Evolutionary conservation across 2,888 invertebrate genomes (phyloP), one percentile per base, ranked within the genome.

Genomic region (Pachycephus smyrnensis): DNA sequence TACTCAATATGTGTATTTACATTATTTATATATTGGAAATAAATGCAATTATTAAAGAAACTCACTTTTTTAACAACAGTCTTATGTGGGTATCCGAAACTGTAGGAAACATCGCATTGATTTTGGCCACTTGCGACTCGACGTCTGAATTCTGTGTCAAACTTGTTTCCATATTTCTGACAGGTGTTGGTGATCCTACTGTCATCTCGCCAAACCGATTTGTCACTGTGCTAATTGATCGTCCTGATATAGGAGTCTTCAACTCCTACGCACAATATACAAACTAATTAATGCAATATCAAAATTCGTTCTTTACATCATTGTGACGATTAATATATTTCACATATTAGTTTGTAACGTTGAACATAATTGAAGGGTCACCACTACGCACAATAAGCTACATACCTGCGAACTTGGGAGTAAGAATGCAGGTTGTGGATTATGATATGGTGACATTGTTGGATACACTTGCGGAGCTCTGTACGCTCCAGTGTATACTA

Each of bases 1-100:
- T 40, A 40, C 1, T 15, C 40, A 40, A 15, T 40, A 40, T 40
- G 15, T 15, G 40, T 15, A 40, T 40, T 15, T 40, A 40, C 40
- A 40, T 40, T 40, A 40, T 40, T 40, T 40, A 40, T 40, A 40
- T 40, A 15, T 40, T 15, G 15, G 15, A 40, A 40, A 15, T 40
- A 15, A 40, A 40, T 40, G 40, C 2, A 4, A 40, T 6, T 15
- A 4, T n/a, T 73, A 30, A 71, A 77, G 74, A 80, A 76, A 94
- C 96, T 96, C 94, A 98, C 98, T 97, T 97, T 92, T 97, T 97
- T 77, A 98, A 92, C 83, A 98, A 93, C 84, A 97, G 94, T 87
- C 96, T 95, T 89, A 98, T 97, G 89, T 97, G 97, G 36, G 96
- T 96, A 88, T 98, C 97, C 80, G 96, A 95, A 76, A 97, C 98